phyloP scores from a whole-genome alignment of 2,888 invertebrate species.

The Patella depressa region DNA sequence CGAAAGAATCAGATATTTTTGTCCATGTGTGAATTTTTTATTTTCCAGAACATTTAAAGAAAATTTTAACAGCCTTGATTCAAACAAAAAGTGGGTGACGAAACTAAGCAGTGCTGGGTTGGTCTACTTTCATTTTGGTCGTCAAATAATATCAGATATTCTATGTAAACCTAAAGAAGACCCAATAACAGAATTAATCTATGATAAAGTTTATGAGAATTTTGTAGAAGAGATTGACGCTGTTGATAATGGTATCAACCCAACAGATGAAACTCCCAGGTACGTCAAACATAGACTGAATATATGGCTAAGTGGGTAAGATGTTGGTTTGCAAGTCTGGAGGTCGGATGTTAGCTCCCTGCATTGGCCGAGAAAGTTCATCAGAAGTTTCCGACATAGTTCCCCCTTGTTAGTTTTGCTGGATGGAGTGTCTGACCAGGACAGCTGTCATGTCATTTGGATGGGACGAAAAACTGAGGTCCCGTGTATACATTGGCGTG shows the following conservation, averaged over 20 bases:
- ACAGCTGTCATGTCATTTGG: too few relatives aligned
- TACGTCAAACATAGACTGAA: slow-evolving; percentile 28
- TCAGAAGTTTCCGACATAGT: too few relatives aligned
- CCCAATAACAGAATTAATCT: slow-evolving; percentile 66
- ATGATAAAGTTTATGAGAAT: slow-evolving; percentile 81
- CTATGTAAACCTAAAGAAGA: slow-evolving; percentile 47
- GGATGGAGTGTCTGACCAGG: too few relatives aligned
- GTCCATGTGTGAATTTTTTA: not conserved
- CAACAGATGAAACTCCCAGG: slow-evolving; percentile 77
- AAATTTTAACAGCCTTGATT: slow-evolving; percentile 68
- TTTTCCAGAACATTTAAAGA: slow-evolving; percentile 70
- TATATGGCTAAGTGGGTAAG: too few relatives aligned
- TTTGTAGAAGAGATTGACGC: slow-evolving; percentile 96
- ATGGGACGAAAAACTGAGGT: too few relatives aligned
- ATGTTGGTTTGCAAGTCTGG: too few relatives aligned
- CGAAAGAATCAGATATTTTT: too few relatives aligned
- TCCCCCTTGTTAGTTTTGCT: too few relatives aligned
- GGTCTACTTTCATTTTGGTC: slow-evolving; percentile 90
- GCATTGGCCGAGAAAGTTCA: too few relatives aligned
- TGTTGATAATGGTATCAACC: slow-evolving; percentile 95
- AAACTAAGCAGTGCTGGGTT: slow-evolving; percentile 96
- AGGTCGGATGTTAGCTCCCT: too few relatives aligned
- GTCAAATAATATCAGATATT: slow-evolving; percentile 75
- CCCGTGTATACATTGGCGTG: too few relatives aligned
- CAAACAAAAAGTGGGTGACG: slow-evolving; percentile 67